Conservation (phyloP, 2,888 invertebrate genomes). For the Troides aeacus region DNA sequence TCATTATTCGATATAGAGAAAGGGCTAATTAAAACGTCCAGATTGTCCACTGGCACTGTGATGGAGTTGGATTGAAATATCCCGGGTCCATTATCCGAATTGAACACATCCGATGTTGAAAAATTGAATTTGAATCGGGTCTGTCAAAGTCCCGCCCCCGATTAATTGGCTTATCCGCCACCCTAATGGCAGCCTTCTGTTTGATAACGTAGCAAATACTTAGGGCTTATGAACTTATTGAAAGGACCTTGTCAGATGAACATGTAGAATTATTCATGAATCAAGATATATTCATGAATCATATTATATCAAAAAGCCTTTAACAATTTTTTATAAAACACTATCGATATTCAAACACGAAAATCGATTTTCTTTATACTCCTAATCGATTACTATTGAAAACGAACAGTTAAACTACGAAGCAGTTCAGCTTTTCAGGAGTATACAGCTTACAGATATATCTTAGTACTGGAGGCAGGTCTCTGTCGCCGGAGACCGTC, state of each 20-base stretch:
- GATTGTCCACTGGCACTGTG: slow-evolving; percentile 21
- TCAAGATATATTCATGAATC: too few relatives aligned
- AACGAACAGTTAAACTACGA: not conserved
- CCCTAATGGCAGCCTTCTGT: slow-evolving; percentile 39
- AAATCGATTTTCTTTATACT: not conserved
- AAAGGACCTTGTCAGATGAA: too few relatives aligned
- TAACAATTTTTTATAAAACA: not conserved
- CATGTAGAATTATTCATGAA: too few relatives aligned
- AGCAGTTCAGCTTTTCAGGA: too few relatives aligned
- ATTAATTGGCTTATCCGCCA: slow-evolving; percentile 44
- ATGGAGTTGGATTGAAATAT: slow-evolving; percentile 42
- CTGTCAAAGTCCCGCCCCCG: slow-evolving; percentile 37
- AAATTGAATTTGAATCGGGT: slow-evolving; percentile 44
- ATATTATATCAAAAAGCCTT: too few relatives aligned
- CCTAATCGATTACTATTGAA: not conserved
- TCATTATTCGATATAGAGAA: too few relatives aligned
- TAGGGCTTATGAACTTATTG: not conserved
- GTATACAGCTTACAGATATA: too few relatives aligned
- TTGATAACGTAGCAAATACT: slow-evolving; percentile 19
- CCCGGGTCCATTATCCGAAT: slow-evolving; percentile 42
- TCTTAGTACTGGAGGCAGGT: too few relatives aligned
- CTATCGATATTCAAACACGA: not conserved
- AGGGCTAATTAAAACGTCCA: slow-evolving; percentile 10
- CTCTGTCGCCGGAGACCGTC: too few relatives aligned
- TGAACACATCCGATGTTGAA: slow-evolving; percentile 39